Percentiles rank a stretch among this genome's conserved stretches.
These are phyloP conservation scores for Baccha elongata DNA, from an alignment of 2,888 invertebrate genomes.

Conservation along the genomic window DNA sequence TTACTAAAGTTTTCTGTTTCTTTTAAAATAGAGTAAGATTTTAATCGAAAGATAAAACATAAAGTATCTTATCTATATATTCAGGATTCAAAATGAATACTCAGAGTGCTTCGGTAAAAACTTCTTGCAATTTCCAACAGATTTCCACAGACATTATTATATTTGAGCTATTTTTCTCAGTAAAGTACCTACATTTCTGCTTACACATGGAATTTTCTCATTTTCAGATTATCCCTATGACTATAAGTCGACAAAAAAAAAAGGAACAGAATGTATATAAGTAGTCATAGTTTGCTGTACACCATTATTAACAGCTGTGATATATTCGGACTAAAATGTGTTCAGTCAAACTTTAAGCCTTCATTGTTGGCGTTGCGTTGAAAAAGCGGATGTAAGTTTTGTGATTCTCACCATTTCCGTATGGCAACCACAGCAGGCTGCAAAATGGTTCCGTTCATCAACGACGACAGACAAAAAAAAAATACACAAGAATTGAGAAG, in stretches of 20 bases:
- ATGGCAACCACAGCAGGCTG: conserved; percentile 9
- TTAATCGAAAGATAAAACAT: no score
- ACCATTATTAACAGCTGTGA: conserved; percentile 14
- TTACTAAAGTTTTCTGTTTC: no score
- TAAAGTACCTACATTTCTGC: neutral
- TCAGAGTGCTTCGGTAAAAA: no score
- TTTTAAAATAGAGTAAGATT: no score
- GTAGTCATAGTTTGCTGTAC: neutral
- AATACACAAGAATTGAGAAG: neutral
- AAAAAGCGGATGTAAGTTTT: conserved; percentile 25
- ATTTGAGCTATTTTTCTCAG: neutral
- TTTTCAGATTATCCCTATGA: neutral
- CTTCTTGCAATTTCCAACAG: neutral
- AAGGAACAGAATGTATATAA: neutral
- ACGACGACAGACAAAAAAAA: conserved; percentile 5
- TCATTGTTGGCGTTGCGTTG: neutral
- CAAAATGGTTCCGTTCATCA: conserved; percentile 6
- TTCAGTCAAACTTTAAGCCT: conserved; percentile 12
- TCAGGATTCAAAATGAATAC: no score
- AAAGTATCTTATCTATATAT: no score
- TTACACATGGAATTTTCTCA: neutral
- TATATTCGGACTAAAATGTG: conserved; percentile 2
- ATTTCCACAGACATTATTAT: neutral
- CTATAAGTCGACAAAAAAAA: neutral
- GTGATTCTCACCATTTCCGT: conserved; percentile 9